These are phyloP conservation scores for Molossus molossus DNA, from an alignment of 2,797 vertebrate species.

Conservation along the genomic window DNA sequence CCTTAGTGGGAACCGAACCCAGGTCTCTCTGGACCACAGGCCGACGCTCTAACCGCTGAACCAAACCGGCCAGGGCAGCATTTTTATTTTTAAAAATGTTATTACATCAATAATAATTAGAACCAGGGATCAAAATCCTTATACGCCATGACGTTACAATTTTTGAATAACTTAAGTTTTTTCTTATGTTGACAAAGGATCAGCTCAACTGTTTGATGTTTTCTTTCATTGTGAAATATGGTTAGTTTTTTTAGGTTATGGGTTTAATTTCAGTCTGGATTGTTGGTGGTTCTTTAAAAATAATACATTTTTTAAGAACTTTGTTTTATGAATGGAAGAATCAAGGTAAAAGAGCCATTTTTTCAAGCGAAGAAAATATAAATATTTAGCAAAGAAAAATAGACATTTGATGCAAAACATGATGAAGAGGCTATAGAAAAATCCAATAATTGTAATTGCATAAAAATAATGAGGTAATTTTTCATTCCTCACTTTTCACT, in stretches of 20 bases:
- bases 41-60: too few species aligned
- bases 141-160: not conserved
- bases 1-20: too few species aligned
- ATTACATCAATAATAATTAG: not conserved
- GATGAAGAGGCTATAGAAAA: not conserved
- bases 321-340: fast-evolving
- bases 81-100: not conserved
- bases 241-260: not conserved
- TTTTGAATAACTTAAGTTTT: conserved; percentile 25
- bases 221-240: not conserved
- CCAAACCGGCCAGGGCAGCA: not conserved
- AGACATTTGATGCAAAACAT: conserved; percentile 62
- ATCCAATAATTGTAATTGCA: conserved; percentile 47
- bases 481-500: conserved; percentile 44
- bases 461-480: conserved; percentile 68
- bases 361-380: not conserved
- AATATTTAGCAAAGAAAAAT: not conserved
- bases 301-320: conserved; percentile 42
- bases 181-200: not conserved
- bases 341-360: conserved; percentile 27
- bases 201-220: not conserved
- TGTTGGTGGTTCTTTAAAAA: not conserved
- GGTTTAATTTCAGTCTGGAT: not conserved
- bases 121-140: not conserved
- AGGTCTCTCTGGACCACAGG: too few species aligned